Evolutionary conservation across 2,888 invertebrate genomes (phyloP).

Genomic region (Actias luna): DNA sequence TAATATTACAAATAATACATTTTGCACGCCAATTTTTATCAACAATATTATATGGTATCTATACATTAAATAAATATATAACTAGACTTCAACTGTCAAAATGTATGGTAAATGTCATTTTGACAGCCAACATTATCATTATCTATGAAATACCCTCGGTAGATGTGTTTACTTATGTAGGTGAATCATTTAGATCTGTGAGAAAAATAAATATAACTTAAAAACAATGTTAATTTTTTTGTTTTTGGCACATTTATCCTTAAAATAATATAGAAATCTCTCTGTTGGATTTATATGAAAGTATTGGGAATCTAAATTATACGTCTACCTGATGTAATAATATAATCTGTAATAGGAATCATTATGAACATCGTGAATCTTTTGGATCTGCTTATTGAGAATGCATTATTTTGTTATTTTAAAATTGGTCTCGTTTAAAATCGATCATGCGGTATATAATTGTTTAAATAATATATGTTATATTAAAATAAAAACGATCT

Average conservation of each 20-base stretch:
- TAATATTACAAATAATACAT: no score
- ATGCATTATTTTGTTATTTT: neutral
- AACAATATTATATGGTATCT: neutral
- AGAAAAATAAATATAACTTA: constrained; percentile 9
- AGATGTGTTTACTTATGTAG: neutral
- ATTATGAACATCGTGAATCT: neutral
- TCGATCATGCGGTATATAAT: neutral
- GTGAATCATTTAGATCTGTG: constrained; percentile 10
- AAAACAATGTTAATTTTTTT: neutral
- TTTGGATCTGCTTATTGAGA: neutral
- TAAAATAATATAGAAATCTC: constrained; percentile 23
- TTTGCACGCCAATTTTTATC: neutral
- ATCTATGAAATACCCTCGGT: neutral
- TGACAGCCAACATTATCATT: neutral
- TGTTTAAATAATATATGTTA: neutral
- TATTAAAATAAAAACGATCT: neutral
- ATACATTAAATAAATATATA: neutral
- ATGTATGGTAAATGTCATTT: neutral
- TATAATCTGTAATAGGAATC: neutral
- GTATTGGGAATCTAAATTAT: neutral
- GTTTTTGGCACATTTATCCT: constrained; percentile 45
- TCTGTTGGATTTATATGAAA: constrained; percentile 2
- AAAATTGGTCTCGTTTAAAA: neutral
- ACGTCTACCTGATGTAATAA: neutral
- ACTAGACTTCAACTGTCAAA: neutral